A percentile compares a stretch with the other conserved stretches of the same genome.
Conservation (phyloP, 30 jellyfish, hydroid and myxozoan species). For the Cassiopea xamachana region DNA sequence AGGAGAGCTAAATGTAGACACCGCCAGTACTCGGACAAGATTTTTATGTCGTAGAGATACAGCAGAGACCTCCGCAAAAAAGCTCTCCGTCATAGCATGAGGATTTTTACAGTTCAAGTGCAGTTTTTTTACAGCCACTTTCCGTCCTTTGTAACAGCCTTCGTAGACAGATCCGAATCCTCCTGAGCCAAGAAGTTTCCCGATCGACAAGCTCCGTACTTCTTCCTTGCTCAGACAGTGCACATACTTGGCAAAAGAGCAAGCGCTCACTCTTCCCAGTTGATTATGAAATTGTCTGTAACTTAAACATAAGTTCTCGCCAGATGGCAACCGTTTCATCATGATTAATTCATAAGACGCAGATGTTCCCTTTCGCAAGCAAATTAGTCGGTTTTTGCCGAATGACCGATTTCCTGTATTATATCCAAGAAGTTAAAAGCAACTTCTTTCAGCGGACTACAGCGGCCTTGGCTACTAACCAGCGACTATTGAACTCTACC, state of each 20-base stretch:
- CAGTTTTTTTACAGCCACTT: constrained; percentile 91
- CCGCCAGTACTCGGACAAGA: constrained; percentile 94
- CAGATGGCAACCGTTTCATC: constrained; percentile 48
- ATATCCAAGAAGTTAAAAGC: constrained; percentile 85
- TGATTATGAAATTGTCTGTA: constrained; percentile 7
- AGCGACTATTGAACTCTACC: constrained; percentile 37
- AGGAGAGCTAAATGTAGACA: constrained; percentile 66
- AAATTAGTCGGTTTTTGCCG: not conserved
- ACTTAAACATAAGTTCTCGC: constrained; percentile 28
- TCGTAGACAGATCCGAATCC: constrained; percentile 98
- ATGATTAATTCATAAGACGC: constrained; percentile 12
- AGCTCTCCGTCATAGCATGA: constrained; percentile 94
- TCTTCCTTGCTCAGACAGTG: constrained; percentile 59
- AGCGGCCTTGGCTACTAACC: constrained; percentile 65
- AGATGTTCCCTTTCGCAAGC: constrained; percentile 1
- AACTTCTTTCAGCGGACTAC: constrained; percentile 71
- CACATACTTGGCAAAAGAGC: constrained; percentile 81
- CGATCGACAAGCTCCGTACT: constrained; percentile 67
- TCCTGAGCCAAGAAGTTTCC: constrained; percentile 91
- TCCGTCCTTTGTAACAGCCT: constrained; percentile 81
- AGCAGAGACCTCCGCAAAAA: constrained; percentile 93
- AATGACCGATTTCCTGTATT: not conserved
- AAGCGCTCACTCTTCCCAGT: constrained; percentile 14
- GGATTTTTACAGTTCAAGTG: constrained; percentile 90
- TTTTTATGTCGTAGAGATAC: constrained; percentile 87